Evolutionary conservation across 2,113 vertebrate species (phyloP), one percentile per base, ranked within the genome.

Genomic region (Holacanthus passer): DNA sequence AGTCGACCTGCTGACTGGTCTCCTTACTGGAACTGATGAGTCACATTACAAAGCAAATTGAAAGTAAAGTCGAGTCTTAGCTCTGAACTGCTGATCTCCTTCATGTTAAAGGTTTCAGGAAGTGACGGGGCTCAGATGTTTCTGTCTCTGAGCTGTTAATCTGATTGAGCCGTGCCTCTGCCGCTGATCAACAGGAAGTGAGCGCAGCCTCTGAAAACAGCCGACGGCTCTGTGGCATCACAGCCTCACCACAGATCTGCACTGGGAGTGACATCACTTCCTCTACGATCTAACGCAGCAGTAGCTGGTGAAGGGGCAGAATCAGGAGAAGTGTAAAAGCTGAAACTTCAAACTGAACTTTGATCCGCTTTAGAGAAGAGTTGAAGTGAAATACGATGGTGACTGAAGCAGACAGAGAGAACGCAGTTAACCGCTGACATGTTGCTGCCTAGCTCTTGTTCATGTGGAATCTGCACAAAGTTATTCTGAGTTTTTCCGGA

Each of bases 21-120:
- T 60, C 56, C 24, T 89, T 77, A 83, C 87, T 84, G 87, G 91
- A 85, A 90, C 41, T 78, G 72, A 91, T 93, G 91, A 91, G 87
- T 93, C 91, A 91, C 69, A 59, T 52, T 43, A 24, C 39, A 37
- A 24, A 53, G n/a, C 59, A 79, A 88, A 91, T 65, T 86, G 87
- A 91, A 88, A 92, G 87, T 78, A 50, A 84, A 66, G 76, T 24
- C n/a, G 3, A n/a, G 80, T 2, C 35, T 19, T 47, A 7, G 65
- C 78, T 32, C 37, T 48, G 52, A 52, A 3, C 39, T 1, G 56
- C 41, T 20, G 29, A 12, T n/a, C 24, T 39, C 53, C 70, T 31
- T 56, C 31, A 7, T 59, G 48, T 56, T 37, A 7, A 62, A 43
- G 60, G 35, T 5, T 52, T 78, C 77, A 66, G 77, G 62, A 77